Conservation (phyloP, 2,888 invertebrate genomes). For the Anthrax anthrax region DNA sequence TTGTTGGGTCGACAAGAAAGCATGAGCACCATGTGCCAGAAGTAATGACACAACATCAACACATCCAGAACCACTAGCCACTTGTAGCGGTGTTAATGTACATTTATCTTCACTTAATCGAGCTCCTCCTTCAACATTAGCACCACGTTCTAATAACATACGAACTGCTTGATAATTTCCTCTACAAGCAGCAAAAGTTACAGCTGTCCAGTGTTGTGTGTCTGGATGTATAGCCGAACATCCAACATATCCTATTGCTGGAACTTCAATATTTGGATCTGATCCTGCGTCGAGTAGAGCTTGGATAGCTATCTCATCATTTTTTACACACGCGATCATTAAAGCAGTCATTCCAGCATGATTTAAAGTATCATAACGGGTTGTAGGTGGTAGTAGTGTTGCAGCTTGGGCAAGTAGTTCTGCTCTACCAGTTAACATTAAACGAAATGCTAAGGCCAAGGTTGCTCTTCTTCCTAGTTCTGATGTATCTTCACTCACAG, state of each 20-base stretch:
- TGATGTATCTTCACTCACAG: slow-evolving; percentile 26
- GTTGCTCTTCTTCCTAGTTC: slow-evolving; percentile 51
- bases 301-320: slow-evolving; percentile 63
- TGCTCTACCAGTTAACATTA: slow-evolving; percentile 63
- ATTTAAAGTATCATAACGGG: slow-evolving; percentile 61
- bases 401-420: slow-evolving; percentile 66
- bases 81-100: slow-evolving; percentile 78
- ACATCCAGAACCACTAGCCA: slow-evolving; percentile 69
- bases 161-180: slow-evolving; percentile 46
- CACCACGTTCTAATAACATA: slow-evolving; percentile 63
- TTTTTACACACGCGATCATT: slow-evolving; percentile 68
- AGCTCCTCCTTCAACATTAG: slow-evolving; percentile 74
- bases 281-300: slow-evolving; percentile 67
- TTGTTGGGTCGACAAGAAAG: slow-evolving; percentile 70
- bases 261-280: slow-evolving; percentile 69
- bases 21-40: slow-evolving; percentile 72
- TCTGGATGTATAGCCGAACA: slow-evolving; percentile 46
- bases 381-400: slow-evolving; percentile 54
- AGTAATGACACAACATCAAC: slow-evolving; percentile 66
- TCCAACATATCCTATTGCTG: slow-evolving; percentile 29
- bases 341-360: slow-evolving; percentile 66
- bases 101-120: slow-evolving; percentile 69
- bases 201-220: slow-evolving; percentile 73
- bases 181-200: slow-evolving; percentile 59
- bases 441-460: slow-evolving; percentile 62